Conservation (phyloP, 2,797 vertebrate genomes). For the Anableps anableps region DNA sequence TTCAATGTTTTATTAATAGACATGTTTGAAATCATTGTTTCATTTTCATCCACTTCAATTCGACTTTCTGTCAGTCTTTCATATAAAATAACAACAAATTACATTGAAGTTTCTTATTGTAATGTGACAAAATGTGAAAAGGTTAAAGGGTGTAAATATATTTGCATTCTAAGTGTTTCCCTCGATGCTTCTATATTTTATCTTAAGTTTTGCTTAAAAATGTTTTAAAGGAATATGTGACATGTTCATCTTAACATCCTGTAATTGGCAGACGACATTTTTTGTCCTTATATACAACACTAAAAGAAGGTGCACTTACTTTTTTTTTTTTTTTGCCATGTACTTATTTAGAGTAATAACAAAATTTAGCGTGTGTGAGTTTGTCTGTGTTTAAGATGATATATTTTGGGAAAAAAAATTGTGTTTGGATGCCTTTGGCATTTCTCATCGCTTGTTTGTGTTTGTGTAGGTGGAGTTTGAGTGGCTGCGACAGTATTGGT, state of each 20-base stretch:
- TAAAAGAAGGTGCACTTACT: background rate
- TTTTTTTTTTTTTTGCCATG: background rate
- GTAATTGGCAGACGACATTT: background rate
- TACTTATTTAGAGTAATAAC: background rate
- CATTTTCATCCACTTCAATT: background rate
- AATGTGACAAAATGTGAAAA: background rate
- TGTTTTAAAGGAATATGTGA: background rate
- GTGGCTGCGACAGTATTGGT: conserved; percentile 98
- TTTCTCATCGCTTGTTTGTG: conserved; percentile 1
- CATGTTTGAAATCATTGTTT: too few species aligned
- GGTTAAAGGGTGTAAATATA: background rate
- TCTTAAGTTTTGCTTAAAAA: background rate
- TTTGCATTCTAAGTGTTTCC: background rate
- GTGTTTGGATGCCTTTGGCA: background rate
- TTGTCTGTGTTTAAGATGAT: background rate
- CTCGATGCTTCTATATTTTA: background rate
- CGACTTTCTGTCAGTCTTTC: background rate
- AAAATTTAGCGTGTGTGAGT: background rate
- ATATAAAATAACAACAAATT: background rate
- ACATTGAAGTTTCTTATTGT: background rate
- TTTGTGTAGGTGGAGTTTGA: conserved; percentile 92
- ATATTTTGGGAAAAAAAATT: background rate
- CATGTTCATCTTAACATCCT: background rate
- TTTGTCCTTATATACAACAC: background rate
- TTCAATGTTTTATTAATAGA: background rate